Conservation (phyloP, 2,888 invertebrate species). For the Cosmia pyralina region DNA sequence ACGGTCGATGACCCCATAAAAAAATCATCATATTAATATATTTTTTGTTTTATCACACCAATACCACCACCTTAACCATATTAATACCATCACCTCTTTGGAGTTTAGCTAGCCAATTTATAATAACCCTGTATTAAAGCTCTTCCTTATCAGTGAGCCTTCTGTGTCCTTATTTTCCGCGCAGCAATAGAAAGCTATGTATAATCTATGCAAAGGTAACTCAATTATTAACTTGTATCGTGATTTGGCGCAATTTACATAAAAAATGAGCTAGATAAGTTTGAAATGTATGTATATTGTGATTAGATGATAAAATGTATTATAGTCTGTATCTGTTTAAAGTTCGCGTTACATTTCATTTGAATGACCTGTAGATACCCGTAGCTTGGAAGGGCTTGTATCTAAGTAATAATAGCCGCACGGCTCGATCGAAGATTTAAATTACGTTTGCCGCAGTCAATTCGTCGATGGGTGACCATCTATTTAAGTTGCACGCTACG, state of each 20-base stretch:
- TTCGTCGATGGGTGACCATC: too few relatives aligned
- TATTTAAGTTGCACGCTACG: too few relatives aligned
- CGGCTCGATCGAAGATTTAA: too few relatives aligned
- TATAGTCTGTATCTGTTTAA: not conserved
- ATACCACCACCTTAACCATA: too few relatives aligned
- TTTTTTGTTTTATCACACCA: too few relatives aligned
- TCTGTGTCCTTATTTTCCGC: slow-evolving; percentile 8
- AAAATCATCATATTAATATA: too few relatives aligned
- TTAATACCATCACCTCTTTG: too few relatives aligned
- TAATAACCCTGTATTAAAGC: not conserved
- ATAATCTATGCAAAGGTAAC: slow-evolving; percentile 51
- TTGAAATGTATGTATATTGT: slow-evolving; percentile 34
- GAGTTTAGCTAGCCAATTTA: too few relatives aligned
- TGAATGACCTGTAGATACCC: not conserved
- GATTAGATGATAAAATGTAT: slow-evolving; percentile 38
- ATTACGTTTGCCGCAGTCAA: too few relatives aligned
- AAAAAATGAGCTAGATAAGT: slow-evolving; percentile 44
- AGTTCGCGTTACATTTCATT: not conserved
- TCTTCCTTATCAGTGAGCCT: slow-evolving; percentile 10
- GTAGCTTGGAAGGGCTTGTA: too few relatives aligned
- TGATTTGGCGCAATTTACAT: slow-evolving; percentile 58
- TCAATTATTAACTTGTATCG: slow-evolving; percentile 52
- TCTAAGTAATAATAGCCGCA: too few relatives aligned
- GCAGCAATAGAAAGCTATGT: slow-evolving; percentile 9
- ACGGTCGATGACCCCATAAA: too few relatives aligned